Percentiles rank a stretch among this genome's conserved stretches.
Conservation (phyloP, 2,113 vertebrate species). For the Nyctibius bracteatus region DNA sequence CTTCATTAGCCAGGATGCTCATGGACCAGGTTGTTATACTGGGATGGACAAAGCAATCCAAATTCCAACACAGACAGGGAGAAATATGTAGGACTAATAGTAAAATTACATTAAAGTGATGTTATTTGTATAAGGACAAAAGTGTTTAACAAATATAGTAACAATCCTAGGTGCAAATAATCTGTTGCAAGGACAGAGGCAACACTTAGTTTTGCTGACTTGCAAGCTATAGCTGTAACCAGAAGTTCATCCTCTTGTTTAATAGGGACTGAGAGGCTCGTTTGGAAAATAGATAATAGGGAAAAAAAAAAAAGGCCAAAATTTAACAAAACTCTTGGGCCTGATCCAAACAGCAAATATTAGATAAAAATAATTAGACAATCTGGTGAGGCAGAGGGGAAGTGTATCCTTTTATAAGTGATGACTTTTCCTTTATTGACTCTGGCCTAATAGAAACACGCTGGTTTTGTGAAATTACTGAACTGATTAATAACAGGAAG, state of each 20-base stretch:
- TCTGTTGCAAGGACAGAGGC: background rate
- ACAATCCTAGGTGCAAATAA: background rate
- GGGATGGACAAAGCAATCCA: background rate
- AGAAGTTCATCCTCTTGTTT: background rate
- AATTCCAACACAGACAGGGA: background rate
- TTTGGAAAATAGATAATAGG: background rate
- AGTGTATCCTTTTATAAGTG: background rate
- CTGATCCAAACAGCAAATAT: background rate
- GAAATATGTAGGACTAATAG: background rate
- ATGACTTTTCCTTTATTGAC: background rate
- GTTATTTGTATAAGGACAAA: no score
- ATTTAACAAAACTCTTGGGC: background rate
- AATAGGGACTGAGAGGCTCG: background rate
- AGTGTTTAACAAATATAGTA: background rate
- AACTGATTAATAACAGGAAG: background rate
- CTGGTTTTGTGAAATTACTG: background rate
- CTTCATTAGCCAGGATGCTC: background rate
- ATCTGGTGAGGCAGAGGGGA: background rate
- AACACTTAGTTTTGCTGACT: background rate
- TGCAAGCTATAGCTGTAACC: background rate
- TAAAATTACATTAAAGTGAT: background rate
- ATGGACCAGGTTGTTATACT: background rate
- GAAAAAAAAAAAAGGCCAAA: background rate
- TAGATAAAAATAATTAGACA: background rate
- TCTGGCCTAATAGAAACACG: background rate